Base-by-base conservation (phyloP, 2,113 vertebrate genomes). In the Aspidoscelis tigris region DNA sequence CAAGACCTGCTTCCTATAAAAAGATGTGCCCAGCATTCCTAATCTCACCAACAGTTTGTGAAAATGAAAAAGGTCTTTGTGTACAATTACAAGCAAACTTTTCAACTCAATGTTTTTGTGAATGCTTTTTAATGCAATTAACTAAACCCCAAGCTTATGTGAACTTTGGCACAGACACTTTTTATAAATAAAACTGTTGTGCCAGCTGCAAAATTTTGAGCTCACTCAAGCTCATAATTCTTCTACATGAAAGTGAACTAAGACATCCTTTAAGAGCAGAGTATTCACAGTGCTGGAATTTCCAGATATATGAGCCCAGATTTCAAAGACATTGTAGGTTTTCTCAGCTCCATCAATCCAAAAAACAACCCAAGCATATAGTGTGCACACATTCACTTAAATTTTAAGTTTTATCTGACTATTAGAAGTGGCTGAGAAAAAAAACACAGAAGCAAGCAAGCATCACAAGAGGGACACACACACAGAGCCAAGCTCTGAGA, bases 151-250 rank as follows among this genome's bases (percentile, higher is more conserved):
- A 90, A 91, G 86, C 70, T 73, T 74, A 61, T 81, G 64, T 24
- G 39, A 58, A 76, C 78, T 89, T 92, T 93, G 87, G 91, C 84
- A 84, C 88, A 89, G 87, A 85, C 84, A 77, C 81, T 89, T 78
- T 84, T 75, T 86, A 92, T 91, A 93, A 94, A 93, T 91, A 95
- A 94, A 92, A 89, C 89, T 93, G 88, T 85, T 93, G 86, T 86
- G 89, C 89, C 92, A 95, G 90, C 90, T 93, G 92, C 90, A 92
- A 88, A 64, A 80, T 86, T 91, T 92, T 90, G 90, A 88, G 86
- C 85, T 94, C 92, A 88, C 83, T 94, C 92, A 93, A 88, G 88
- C 90, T 82, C 88, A 82, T 82, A 92, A 81, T 88, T 87, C 87
- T 87, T 92, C 89, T 33, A 80, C 82, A 61, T 18, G 87, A 92